Conservation (phyloP, 2,888 invertebrate genomes). For the Trachelus stipa region DNA sequence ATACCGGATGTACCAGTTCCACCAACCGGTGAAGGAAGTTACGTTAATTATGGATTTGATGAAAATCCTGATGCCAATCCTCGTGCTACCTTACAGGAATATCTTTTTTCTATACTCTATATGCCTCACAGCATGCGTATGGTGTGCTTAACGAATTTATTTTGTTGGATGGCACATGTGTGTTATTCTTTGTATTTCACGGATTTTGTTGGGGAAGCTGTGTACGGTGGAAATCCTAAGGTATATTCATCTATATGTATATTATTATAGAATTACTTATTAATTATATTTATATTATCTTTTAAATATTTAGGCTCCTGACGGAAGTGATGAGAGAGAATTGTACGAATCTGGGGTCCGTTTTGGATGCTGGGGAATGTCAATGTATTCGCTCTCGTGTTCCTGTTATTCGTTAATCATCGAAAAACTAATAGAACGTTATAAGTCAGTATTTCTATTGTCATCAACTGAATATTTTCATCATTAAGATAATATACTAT, state of each 20-base stretch:
- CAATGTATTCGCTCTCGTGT: constrained; percentile 94
- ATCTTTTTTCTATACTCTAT: constrained; percentile 88
- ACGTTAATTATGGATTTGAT: constrained; percentile 19
- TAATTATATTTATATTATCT: neutral
- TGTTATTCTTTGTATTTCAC: constrained; percentile 97
- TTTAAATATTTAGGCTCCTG: constrained; percentile 73
- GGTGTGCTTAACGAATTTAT: constrained; percentile 92
- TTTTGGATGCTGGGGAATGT: constrained; percentile 97
- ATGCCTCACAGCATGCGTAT: constrained; percentile 90
- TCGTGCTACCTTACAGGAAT: constrained; percentile 68
- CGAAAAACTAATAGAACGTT: constrained; percentile 84
- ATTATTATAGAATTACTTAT: neutral
- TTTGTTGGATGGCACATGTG: constrained; percentile 98
- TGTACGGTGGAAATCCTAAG: constrained; percentile 88
- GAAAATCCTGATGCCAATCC: constrained; percentile 40
- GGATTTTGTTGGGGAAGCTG: constrained; percentile 93
- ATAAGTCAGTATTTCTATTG: constrained; percentile 59
- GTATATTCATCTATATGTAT: constrained; percentile 45
- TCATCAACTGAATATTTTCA: neutral
- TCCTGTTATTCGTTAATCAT: constrained; percentile 91
- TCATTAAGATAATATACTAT: neutral
- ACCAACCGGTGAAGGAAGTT: constrained; percentile 14
- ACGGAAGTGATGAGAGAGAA: constrained; percentile 73
- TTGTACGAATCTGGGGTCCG: constrained; percentile 92
- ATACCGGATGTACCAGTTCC: constrained; percentile 41